Evolutionary conservation across 2,113 vertebrate species (phyloP).

Genomic region (Turdus rufiventris): DNA sequence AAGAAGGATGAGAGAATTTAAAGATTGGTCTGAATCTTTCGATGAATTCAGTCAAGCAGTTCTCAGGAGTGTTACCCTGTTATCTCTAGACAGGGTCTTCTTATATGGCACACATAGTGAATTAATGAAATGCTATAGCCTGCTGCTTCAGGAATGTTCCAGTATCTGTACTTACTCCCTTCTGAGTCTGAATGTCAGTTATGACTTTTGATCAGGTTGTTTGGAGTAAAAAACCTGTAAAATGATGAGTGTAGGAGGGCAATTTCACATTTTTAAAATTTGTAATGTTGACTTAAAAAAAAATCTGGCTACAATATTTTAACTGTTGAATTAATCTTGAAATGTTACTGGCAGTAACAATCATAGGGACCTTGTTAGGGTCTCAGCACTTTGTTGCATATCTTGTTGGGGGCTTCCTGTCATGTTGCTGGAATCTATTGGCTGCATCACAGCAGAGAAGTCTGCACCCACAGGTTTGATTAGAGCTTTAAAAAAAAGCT

Average conservation of each 20-base stretch:
- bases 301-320: not conserved
- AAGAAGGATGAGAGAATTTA: not conserved
- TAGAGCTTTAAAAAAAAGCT: not conserved
- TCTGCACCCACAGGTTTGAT: not conserved
- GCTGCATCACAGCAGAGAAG: not conserved
- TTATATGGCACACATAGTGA: not conserved
- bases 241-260: not conserved
- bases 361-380: not conserved
- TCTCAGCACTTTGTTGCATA: not conserved
- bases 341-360: not conserved
- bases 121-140: not conserved
- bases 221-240: not conserved
- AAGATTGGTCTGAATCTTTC: not conserved
- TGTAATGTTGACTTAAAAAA: not conserved
- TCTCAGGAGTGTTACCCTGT: not conserved
- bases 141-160: not conserved
- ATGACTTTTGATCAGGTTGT: not conserved
- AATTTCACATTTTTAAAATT: not conserved
- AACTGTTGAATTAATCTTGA: not conserved
- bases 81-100: not conserved
- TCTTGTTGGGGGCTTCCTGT: not conserved
- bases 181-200: not conserved
- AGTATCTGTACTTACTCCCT: not conserved
- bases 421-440: not conserved
- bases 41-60: not conserved